These are phyloP conservation scores for Sericinus montela DNA, from an alignment of 2,888 invertebrate genomes.

Conservation along the genomic window DNA sequence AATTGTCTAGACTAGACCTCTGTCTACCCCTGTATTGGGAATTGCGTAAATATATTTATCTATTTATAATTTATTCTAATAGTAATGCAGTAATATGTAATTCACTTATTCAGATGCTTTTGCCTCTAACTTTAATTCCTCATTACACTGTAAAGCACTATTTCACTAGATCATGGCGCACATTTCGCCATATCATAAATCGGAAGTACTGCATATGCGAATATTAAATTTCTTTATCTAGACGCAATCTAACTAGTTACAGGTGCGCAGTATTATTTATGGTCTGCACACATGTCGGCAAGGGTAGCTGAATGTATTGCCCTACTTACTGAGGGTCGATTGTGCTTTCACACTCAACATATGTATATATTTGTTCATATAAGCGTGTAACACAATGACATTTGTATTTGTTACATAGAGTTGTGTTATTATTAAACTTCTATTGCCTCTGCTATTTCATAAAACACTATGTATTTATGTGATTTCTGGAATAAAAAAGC, in stretches of 20 bases:
- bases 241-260: conserved; percentile 60
- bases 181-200: conserved; percentile 38
- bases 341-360: conserved; percentile 43
- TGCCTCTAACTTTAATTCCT: not conserved
- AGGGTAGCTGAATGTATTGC: conserved; percentile 62
- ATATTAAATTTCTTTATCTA: conserved; percentile 68
- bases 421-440: not conserved
- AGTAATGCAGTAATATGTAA: too few relatives aligned
- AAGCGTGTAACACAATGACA: conserved; percentile 23
- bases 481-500: too few relatives aligned
- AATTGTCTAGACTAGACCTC: too few relatives aligned
- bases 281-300: conserved; percentile 56
- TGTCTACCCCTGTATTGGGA: too few relatives aligned
- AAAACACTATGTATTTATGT: too few relatives aligned
- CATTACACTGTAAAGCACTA: conserved; percentile 6
- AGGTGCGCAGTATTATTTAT: conserved; percentile 68
- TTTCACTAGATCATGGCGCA: conserved; percentile 14
- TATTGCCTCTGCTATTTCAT: too few relatives aligned
- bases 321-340: conserved; percentile 57
- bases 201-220: conserved; percentile 38
- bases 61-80: too few relatives aligned
- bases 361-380: conserved; percentile 26
- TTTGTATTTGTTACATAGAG: conserved; percentile 21
- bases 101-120: too few relatives aligned
- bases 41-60: too few relatives aligned